Evolutionary conservation across 2,888 invertebrate species (phyloP), one percentile per base, ranked within the genome.

Genomic region (Pollenia angustigena): DNA sequence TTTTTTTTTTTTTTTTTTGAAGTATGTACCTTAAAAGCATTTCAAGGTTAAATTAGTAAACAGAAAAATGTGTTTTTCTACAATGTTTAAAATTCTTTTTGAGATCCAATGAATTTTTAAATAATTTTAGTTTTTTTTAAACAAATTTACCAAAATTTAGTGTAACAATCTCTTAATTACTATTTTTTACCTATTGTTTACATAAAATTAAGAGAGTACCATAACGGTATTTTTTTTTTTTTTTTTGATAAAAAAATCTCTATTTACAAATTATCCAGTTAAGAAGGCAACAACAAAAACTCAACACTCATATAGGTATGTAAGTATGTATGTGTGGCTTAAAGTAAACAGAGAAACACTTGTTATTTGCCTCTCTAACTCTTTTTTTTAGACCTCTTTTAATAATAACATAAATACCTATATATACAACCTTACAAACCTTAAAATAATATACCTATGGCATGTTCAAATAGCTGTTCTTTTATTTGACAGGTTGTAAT

Each of bases 401-500:
- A 42, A 54, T 16, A 58, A 60, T 16, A 40, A 52, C 66, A 48
- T 9, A 56, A 7, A 68, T 16, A 23, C 18, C 18, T 11, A 23
- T n/a, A 6, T 46, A 16, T 23, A 14, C 16, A 10, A 9, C 4
- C 18, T 18, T 16, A 23, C 46, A 46, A 44, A n/a, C 9, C 40
- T 46, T n/a, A 11, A 16, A 42, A 16, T 8, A n/a, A 72, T 18
- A 40, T 6, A n/a, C n/a, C n/a, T n/a, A 69, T n/a, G 42, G 16
- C 16, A n/a, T 76, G 16, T 52, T 16, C 9, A 46, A 2, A 71
- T 32, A 32, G 32, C 32, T 10, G 32, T 18, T n/a, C 40, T 3
- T 44, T 48, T 44, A 32, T 69, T 64, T 78, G 83, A 83, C 71
- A 78, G 78, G 48, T 54, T 71, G 48, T 54, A 82, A 82, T 75